phyloP scores from a whole-genome alignment of 2,888 invertebrate species.

The Reticulitermes lucifugus region DNA sequence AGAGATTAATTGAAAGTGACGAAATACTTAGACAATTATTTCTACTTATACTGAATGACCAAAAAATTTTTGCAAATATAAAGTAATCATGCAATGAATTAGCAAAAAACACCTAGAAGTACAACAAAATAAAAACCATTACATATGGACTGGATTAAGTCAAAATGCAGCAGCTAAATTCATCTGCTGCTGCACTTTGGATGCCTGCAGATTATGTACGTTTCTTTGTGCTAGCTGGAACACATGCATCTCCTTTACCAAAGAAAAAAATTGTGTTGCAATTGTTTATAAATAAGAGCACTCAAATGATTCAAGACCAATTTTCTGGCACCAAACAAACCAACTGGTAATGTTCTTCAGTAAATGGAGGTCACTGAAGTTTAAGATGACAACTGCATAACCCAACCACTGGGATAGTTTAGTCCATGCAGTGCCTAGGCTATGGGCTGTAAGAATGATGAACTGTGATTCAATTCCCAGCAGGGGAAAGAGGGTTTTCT shows the following conservation, averaged over 20 bases:
- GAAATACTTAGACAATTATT: slow-evolving; percentile 7
- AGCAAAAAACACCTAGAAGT: slow-evolving; percentile 15
- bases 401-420: no score
- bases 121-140: slow-evolving; percentile 30
- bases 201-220: slow-evolving; percentile 23
- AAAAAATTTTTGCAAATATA: slow-evolving; percentile 9
- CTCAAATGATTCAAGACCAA: slow-evolving; percentile 6
- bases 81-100: slow-evolving; percentile 16
- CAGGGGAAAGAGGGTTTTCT: no score
- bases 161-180: slow-evolving; percentile 42
- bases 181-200: slow-evolving; percentile 44
- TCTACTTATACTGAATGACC: slow-evolving; percentile 10
- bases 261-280: slow-evolving; percentile 37
- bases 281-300: slow-evolving; percentile 31
- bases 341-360: no score
- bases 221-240: slow-evolving; percentile 45
- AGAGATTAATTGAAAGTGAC: background rate
- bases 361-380: no score
- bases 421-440: no score
- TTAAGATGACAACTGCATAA: no score
- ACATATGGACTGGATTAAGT: slow-evolving; percentile 12
- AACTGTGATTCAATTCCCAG: no score
- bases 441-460: no score
- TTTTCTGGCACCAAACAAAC: background rate
- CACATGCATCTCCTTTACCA: slow-evolving; percentile 41